Evolutionary conservation across 2,797 vertebrate species (phyloP), one percentile per base, ranked within the genome.

Genomic region (Uromys caudimaculatus): DNA sequence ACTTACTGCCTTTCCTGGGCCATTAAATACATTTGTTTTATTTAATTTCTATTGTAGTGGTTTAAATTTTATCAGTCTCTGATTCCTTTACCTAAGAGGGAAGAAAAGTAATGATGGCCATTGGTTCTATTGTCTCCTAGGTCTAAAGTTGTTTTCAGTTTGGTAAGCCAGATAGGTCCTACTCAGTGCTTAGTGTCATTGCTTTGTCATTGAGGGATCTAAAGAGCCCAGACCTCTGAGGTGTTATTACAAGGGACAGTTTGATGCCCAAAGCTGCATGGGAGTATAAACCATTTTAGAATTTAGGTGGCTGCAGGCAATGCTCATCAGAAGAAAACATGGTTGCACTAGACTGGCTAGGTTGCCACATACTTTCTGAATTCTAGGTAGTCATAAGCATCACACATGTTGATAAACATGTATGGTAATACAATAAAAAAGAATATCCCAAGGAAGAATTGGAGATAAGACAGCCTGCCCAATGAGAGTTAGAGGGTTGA

Each of bases 31-130:
- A 64, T 47, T 47, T 44, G 24, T 14, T 94, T 95, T 87, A 23
- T 67, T 52, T 75, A n/a, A 32, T 88, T 83, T 76, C n/a, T 92
- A 7, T 29, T 41, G 88, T 54, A 78, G 38, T 67, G 38, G 14
- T 54, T 96, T 92, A 84, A 56, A 24, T 21, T 87, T 78, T 75
- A 75, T 38, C 56, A 67, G 73, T n/a, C 92, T 86, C 35, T 56
- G n/a, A 54, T 54, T 83, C 77, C 87, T 58, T 19, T 83, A 21
- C 10, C 32, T 62, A 92, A 75, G 14, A 90, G 60, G 23, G 92
- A 88, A 92, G 23, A 93, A 75, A 93, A 87, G 4, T 52, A 62
- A 73, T 71, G 67, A 6, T 52, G 32, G 89, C 29, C 17, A 83
- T 24, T 17, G 13, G 29, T 75, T 93, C 92, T 90, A 41, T 52